Evolutionary conservation across 2,797 vertebrate species (phyloP).

Genomic region (Pachyuromys duprasi): DNA sequence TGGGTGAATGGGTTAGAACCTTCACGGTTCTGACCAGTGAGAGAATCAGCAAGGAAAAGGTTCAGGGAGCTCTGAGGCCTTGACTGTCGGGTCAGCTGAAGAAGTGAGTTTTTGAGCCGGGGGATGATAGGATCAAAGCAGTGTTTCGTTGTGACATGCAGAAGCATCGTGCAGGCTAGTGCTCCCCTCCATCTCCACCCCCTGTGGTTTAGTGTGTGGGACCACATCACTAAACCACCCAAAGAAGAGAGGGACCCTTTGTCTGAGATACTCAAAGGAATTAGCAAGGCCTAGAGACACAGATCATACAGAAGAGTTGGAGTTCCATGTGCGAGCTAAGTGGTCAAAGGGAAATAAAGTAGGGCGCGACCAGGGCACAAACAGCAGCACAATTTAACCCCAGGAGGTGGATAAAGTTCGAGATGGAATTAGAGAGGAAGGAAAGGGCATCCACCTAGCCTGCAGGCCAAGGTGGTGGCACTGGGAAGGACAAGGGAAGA

Average conservation of each 20-base stretch:
- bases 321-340: background rate
- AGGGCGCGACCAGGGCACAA: too few relatives aligned
- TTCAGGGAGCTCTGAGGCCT: slow-evolving; percentile 5
- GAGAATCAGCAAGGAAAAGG: background rate
- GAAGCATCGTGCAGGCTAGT: background rate
- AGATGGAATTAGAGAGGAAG: too few relatives aligned
- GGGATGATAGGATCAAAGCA: background rate
- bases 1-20: background rate
- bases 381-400: too few relatives aligned
- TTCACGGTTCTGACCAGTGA: background rate
- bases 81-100: slow-evolving; percentile 45
- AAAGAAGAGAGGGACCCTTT: background rate
- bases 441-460: background rate
- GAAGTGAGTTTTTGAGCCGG: slow-evolving; percentile 26
- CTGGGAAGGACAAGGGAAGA: background rate
- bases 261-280: background rate
- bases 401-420: too few relatives aligned
- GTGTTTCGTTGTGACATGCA: background rate
- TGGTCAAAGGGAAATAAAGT: too few relatives aligned
- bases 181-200: background rate
- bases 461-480: background rate
- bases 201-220: too few relatives aligned
- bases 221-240: background rate
- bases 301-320: slow-evolving; percentile 1
- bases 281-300: slow-evolving; percentile 24